phyloP scores from a whole-genome alignment of 2,797 vertebrate species.

The Neomorphus geoffroyi region DNA sequence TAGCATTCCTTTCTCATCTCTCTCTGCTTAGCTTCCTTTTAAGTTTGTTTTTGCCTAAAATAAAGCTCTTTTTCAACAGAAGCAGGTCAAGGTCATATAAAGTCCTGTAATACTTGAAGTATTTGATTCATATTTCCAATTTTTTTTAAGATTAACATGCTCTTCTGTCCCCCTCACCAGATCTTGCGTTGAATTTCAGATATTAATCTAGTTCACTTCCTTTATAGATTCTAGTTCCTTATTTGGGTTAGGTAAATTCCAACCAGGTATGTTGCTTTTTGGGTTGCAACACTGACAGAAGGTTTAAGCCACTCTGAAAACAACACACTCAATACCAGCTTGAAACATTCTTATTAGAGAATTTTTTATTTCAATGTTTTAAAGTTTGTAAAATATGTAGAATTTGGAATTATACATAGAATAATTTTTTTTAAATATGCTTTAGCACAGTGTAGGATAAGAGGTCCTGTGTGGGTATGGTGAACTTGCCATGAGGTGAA shows the following conservation, averaged over 20 bases:
- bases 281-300: not conserved
- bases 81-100: not conserved
- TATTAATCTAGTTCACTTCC: not conserved
- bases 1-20: not conserved
- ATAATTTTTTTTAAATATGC: not conserved
- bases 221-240: not conserved
- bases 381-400: not conserved
- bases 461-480: fast-evolving
- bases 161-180: not conserved
- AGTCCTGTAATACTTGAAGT: not conserved
- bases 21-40: not conserved
- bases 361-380: not conserved
- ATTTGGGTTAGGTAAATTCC: not conserved
- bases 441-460: not conserved
- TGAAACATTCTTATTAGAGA: not conserved
- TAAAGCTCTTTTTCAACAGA: not conserved
- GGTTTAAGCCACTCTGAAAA: not conserved
- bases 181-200: not conserved
- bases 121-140: not conserved
- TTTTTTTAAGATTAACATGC: not conserved
- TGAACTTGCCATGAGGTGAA: not conserved
- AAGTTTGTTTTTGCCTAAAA: not conserved
- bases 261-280: not conserved
- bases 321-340: not conserved
- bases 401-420: not conserved